These are phyloP conservation scores for Pygocentrus nattereri DNA, from an alignment of 2,797 vertebrate species.

Conservation along the genomic window DNA sequence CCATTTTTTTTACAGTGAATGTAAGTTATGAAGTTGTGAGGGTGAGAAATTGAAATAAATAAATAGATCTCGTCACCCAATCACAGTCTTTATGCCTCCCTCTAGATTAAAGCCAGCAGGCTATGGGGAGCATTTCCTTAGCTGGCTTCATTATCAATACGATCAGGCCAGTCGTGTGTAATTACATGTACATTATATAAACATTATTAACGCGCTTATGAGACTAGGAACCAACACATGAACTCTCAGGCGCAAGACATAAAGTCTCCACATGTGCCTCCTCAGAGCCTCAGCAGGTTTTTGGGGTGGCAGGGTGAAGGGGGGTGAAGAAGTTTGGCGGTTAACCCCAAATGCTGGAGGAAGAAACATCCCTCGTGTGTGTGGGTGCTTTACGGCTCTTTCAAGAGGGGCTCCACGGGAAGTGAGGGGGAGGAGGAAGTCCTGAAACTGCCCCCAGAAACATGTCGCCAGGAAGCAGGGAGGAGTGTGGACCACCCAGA, in stretches of 20 bases:
- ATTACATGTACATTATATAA: neutral
- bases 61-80: neutral
- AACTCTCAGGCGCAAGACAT: constrained; percentile 13
- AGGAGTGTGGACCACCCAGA: constrained; percentile 82
- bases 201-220: constrained; percentile 8
- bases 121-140: constrained; percentile 28
- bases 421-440: constrained; percentile 75
- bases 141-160: constrained; percentile 23
- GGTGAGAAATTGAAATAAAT: neutral
- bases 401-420: constrained; percentile 73
- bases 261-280: constrained; percentile 49
- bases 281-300: constrained; percentile 49
- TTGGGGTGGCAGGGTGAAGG: constrained; percentile 53
- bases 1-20: too few relatives aligned
- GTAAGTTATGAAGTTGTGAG: neutral
- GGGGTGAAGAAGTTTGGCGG: constrained; percentile 68
- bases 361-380: constrained; percentile 68
- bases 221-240: constrained; percentile 24
- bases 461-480: constrained; percentile 72
- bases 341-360: constrained; percentile 71
- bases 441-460: constrained; percentile 72
- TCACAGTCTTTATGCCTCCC: neutral
- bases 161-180: constrained; percentile 16
- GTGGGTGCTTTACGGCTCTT: constrained; percentile 72
- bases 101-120: constrained; percentile 24